Base-by-base conservation (phyloP, 2,797 vertebrate genomes). In the Melanotaenia nigrans region DNA sequence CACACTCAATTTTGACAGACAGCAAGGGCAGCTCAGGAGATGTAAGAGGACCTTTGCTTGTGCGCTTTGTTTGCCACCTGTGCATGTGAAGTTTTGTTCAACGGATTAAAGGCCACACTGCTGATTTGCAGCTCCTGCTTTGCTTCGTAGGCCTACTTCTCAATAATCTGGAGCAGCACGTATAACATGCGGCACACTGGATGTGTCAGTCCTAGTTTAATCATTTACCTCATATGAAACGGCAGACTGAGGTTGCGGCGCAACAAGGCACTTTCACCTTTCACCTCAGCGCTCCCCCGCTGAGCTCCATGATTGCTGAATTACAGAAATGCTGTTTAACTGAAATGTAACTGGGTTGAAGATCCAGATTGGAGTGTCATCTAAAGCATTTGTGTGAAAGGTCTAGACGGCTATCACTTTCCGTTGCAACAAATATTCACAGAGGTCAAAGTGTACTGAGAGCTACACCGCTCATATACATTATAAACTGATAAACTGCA, bases 231-330 rank as follows among this genome's bases (percentile, higher is more conserved):
- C 18, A 20, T 12, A 64, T 74, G 71, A 62, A 65, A 47, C 60
- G 53, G 56, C 28, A 70, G 70, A 74, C 67, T 32, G 61, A 65
- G 73, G 79, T 75, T 82, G 63, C 68, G 0, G 4, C 25, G 84
- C 79, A 85, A 89, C 82, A 30, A 38, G 60, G 84, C 83, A 85
- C 85, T 81, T 87, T 90, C 81, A 33, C 76, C 80, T 69, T 81
- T 85, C 38, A 55, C 60, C 63, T 84, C 73, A 54, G 61, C 32
- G 10, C 63, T 30, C 71, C 24, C 68, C 77, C 20, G 67, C 81
- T 66, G 72, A 80, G 73, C 33, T 54, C 33, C 55, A 14, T 47
- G 58, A 5, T 71, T 49, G 24, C 33, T 33, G 7, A 10, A 16
- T 40, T 28, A 40, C 30, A 40, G 20, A 13, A 53, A 54, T 1